Evolutionary conservation across 2,113 vertebrate species (phyloP).

Genomic region (Pangasianodon gigas): DNA sequence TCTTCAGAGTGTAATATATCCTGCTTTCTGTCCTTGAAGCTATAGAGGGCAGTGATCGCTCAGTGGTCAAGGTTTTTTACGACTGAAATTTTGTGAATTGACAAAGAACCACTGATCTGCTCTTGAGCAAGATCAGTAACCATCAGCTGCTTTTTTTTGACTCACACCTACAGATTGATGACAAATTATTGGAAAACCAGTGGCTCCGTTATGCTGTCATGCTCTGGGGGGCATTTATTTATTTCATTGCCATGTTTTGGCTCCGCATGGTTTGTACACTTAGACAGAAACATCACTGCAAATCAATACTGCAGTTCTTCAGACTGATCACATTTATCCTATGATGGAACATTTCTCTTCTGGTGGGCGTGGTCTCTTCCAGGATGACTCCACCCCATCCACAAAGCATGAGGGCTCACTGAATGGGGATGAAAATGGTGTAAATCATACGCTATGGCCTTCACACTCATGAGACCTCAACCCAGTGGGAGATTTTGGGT

Average conservation of each 20-base stretch:
- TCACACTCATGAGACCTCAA: background rate
- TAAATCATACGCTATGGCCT: background rate
- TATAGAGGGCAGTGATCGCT: slow-evolving; percentile 24
- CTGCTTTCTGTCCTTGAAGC: slow-evolving; percentile 10
- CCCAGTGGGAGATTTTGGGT: background rate
- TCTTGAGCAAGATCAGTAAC: background rate
- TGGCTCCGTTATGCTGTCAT: background rate
- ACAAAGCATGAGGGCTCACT: background rate
- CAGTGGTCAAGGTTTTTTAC: background rate
- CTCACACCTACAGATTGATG: background rate
- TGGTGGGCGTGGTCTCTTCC: background rate
- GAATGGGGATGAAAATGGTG: background rate
- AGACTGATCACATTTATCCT: background rate
- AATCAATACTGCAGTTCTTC: background rate
- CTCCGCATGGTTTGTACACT: background rate
- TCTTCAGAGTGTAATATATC: background rate
- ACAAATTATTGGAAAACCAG: background rate
- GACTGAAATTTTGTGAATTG: background rate
- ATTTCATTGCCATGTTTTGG: background rate
- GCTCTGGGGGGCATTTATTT: background rate
- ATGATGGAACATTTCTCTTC: background rate
- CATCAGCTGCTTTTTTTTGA: background rate
- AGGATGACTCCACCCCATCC: background rate
- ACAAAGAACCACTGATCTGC: background rate
- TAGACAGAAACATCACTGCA: background rate